These are phyloP conservation scores for Lepisosteus osseus DNA, from an alignment of 2,113 vertebrate species.

Conservation along the genomic window DNA sequence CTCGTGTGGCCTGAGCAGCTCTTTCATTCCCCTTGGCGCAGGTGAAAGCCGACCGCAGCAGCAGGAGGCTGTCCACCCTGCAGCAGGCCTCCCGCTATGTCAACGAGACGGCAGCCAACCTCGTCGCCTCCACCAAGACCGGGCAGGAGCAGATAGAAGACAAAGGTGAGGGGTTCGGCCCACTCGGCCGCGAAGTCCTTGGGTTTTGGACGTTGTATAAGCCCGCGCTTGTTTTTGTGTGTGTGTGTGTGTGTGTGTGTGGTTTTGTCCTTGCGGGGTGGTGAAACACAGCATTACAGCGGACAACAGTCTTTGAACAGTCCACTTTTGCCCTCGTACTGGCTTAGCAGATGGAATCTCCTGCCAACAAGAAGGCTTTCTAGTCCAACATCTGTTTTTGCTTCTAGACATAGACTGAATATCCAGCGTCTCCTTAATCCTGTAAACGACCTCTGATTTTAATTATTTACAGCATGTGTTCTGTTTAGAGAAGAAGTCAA, in stretches of 20 bases:
- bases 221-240: not conserved
- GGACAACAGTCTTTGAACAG: too few relatives aligned
- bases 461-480: too few relatives aligned
- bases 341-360: too few relatives aligned
- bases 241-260: not conserved
- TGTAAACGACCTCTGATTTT: too few relatives aligned
- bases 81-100: constrained; percentile 89
- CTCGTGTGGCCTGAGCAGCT: too few relatives aligned
- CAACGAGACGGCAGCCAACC: constrained; percentile 88
- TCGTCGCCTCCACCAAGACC: constrained; percentile 87
- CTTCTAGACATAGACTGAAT: too few relatives aligned
- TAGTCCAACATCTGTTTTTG: too few relatives aligned
- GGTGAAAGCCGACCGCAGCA: constrained; percentile 89
- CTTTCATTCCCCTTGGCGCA: constrained; percentile 37
- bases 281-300: too few relatives aligned
- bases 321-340: too few relatives aligned
- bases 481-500: too few relatives aligned
- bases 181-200: not conserved
- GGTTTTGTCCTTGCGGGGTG: not conserved
- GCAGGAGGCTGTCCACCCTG: constrained; percentile 73
- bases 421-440: too few relatives aligned
- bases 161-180: constrained; percentile 57
- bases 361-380: too few relatives aligned
- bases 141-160: constrained; percentile 91
- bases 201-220: not conserved